Evolutionary conservation across 2,113 vertebrate genomes (phyloP).

Genomic region (chimpanzee (Pan troglodytes)): NHGRI_mPanTro3-v2.1_pri NC_072415.2:72563501-72564000

Average conservation of each 20-base stretch:
- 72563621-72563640: background rate
- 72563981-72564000: background rate
- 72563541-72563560: background rate
- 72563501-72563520: background rate
- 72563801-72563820: background rate
- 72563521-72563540: background rate
- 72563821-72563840: background rate
- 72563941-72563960: background rate
- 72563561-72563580: background rate
- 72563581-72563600: background rate
- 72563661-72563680: background rate
- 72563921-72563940: background rate
- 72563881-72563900: background rate
- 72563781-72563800: background rate
- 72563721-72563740: constrained; percentile 4
- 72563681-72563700: background rate
- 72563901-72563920: background rate
- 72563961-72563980: background rate
- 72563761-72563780: background rate
- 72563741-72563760: background rate
- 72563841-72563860: background rate
- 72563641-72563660: background rate
- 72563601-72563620: background rate
- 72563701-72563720: background rate
- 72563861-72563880: background rate